These are phyloP conservation scores for Metopolophium dirhodum DNA, from an alignment of 1,140 invertebrate species.

Conservation along the genomic window DNA sequence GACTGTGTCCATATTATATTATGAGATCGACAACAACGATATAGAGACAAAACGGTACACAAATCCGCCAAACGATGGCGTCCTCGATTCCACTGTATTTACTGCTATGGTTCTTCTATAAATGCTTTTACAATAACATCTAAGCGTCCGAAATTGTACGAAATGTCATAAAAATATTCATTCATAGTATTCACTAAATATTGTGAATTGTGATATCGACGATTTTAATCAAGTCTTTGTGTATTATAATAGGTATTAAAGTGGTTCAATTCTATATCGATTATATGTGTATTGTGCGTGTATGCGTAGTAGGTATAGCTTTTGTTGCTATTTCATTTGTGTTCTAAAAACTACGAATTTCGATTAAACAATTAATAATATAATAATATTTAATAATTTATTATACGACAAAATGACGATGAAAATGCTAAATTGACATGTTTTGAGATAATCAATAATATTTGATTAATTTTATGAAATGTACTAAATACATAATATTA, in stretches of 20 bases:
- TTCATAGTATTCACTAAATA: background rate
- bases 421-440: background rate
- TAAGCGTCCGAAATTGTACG: background rate
- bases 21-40: conserved; percentile 12
- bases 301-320: background rate
- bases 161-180: background rate
- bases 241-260: background rate
- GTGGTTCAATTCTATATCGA: background rate
- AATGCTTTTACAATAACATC: conserved; percentile 8
- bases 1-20: conserved; percentile 4
- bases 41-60: background rate
- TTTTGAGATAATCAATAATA: background rate
- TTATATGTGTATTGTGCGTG: background rate
- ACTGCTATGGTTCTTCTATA: background rate
- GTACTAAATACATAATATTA: no score
- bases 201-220: background rate
- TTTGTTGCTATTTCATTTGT: background rate
- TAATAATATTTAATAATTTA: background rate
- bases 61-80: background rate
- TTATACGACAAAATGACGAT: background rate
- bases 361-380: background rate
- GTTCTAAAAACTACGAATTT: background rate
- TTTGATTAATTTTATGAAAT: background rate
- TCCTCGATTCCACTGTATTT: background rate
- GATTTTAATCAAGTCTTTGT: background rate